Evolutionary conservation across 2,113 vertebrate genomes (phyloP).

Genomic region (Mus pahari): DNA sequence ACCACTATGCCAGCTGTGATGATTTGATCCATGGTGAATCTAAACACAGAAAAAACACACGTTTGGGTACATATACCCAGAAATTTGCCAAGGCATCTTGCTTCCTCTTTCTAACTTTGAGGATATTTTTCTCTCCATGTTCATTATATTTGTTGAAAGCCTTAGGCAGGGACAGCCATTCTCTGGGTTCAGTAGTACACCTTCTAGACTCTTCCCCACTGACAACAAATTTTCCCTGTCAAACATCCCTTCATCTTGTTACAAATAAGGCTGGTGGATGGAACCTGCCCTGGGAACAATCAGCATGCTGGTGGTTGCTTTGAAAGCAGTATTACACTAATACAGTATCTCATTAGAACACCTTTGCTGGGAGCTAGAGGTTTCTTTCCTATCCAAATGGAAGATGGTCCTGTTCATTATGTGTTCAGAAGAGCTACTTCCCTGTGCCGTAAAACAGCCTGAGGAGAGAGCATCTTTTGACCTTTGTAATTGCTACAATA

Average conservation of each 20-base stretch:
- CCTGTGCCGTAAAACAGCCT: conserved; percentile 69
- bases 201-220: conserved; percentile 9
- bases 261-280: conserved; percentile 52
- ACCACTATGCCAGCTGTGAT: not conserved
- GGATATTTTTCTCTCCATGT: not conserved
- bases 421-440: conserved; percentile 76
- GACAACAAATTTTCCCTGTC: conserved; percentile 62
- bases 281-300: conserved; percentile 48
- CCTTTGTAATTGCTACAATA: conserved; percentile 83
- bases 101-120: conserved; percentile 14
- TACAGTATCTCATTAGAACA: conserved; percentile 79
- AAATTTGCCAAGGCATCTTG: conserved; percentile 23
- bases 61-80: not conserved
- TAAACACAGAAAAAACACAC: not conserved
- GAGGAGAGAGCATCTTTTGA: conserved; percentile 84
- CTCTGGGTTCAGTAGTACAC: not conserved
- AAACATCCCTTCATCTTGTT: conserved; percentile 60
- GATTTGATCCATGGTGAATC: not conserved
- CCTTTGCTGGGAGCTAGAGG: conserved; percentile 77
- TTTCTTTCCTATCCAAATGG: conserved; percentile 79
- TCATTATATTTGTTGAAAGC: conserved; percentile 10
- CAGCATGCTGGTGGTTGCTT: conserved; percentile 63
- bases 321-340: conserved; percentile 77
- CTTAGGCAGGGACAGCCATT: conserved; percentile 13
- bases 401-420: conserved; percentile 80